These are phyloP conservation scores for Cheumatopsyche charites DNA, from an alignment of 1,140 invertebrate species.

Conservation along the genomic window DNA sequence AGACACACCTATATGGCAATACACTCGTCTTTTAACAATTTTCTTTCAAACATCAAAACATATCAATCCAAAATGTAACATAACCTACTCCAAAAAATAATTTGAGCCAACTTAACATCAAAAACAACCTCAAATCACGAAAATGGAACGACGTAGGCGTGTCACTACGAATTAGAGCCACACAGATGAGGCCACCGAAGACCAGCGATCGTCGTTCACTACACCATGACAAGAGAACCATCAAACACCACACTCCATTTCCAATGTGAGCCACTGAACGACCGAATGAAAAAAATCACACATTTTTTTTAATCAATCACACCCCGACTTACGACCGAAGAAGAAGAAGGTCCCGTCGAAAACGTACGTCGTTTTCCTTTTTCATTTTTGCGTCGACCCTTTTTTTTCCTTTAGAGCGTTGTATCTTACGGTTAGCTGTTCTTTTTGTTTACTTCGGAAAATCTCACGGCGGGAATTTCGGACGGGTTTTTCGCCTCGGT, in stretches of 20 bases:
- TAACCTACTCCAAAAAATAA: no score
- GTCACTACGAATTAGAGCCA: no score
- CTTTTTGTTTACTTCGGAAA: slow-evolving; percentile 1
- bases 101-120: no score
- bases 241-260: neutral
- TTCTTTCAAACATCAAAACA: no score
- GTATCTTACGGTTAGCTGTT: no score
- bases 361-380: neutral
- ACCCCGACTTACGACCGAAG: neutral
- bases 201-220: neutral
- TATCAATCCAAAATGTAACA: no score
- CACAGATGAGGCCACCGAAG: no score
- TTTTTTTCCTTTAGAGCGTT: neutral
- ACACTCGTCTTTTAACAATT: no score
- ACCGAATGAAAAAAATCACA: neutral
- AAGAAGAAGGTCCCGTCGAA: no score
- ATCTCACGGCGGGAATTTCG: neutral
- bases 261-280: slow-evolving; percentile 15
- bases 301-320: slow-evolving; percentile 19
- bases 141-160: no score
- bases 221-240: neutral
- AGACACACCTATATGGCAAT: no score
- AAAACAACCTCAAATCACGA: no score
- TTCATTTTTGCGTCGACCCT: neutral
- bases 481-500: slow-evolving; percentile 4